Evolutionary conservation across 2,888 invertebrate species (phyloP).

Genomic region (Gari tellinella): DNA sequence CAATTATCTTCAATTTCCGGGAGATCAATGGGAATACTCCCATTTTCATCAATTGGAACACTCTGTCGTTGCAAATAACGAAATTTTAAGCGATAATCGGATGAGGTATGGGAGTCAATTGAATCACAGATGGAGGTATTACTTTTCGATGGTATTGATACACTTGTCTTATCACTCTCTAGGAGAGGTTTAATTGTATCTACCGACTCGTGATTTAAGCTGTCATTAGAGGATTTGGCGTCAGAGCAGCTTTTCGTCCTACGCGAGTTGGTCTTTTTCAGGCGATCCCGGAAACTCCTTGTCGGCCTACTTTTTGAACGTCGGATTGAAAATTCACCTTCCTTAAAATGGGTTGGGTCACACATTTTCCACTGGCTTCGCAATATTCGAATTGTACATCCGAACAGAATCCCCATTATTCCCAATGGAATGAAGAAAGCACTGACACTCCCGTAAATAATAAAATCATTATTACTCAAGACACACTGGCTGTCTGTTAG

Average conservation of each 20-base stretch:
- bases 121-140: background rate
- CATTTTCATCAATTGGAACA: constrained; percentile 28
- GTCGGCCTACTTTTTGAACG: constrained; percentile 59
- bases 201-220: background rate
- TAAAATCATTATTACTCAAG: constrained; percentile 84
- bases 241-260: constrained; percentile 34
- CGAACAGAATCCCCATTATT: constrained; percentile 97
- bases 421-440: constrained; percentile 98
- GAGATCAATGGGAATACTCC: background rate
- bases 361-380: constrained; percentile 88
- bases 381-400: constrained; percentile 94
- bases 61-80: constrained; percentile 31
- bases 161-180: background rate
- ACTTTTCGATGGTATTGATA: no score
- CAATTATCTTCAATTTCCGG: background rate
- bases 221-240: background rate
- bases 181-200: background rate
- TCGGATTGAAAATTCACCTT: constrained; percentile 71
- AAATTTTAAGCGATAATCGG: constrained; percentile 40
- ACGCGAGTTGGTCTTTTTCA: constrained; percentile 28
- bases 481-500: constrained; percentile 87
- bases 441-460: constrained; percentile 96
- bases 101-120: constrained; percentile 10
- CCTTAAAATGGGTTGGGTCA: constrained; percentile 46
- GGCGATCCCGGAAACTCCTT: constrained; percentile 6